Evolutionary conservation across 2,113 vertebrate genomes (phyloP).

Genomic region (Calidris pygmaea): DNA sequence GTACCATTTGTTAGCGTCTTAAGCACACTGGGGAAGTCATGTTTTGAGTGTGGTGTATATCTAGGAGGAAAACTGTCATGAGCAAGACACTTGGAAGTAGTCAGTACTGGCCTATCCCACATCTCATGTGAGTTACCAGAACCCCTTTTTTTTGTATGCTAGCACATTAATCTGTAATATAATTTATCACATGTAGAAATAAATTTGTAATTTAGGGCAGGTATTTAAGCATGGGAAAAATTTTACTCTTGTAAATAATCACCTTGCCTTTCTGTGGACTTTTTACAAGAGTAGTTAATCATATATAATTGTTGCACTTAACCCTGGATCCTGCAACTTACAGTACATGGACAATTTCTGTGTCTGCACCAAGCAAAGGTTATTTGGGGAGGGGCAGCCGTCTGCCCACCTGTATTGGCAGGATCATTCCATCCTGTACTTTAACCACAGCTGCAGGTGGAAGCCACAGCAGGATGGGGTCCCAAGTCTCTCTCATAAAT

Average conservation of each 20-base stretch:
- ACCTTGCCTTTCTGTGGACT: slow-evolving; percentile 29
- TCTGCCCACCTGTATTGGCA: background rate
- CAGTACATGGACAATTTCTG: background rate
- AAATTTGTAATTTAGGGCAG: background rate
- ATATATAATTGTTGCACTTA: slow-evolving; percentile 43
- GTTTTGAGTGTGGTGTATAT: background rate
- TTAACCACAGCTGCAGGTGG: slow-evolving; percentile 50
- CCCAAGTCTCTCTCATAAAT: slow-evolving; percentile 48
- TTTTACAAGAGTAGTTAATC: slow-evolving; percentile 5
- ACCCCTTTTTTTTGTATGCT: background rate
- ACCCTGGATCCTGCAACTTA: background rate
- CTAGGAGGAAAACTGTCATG: background rate
- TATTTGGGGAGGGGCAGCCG: background rate
- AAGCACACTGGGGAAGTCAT: background rate
- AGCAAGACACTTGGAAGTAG: background rate
- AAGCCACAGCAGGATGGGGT: slow-evolving; percentile 38
- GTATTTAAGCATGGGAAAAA: slow-evolving; percentile 14
- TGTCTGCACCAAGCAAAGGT: background rate
- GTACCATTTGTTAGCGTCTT: background rate
- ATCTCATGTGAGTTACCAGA: background rate
- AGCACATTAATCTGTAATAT: background rate
- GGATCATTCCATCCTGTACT: slow-evolving; percentile 11
- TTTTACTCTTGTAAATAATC: slow-evolving; percentile 41
- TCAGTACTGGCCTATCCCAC: background rate
- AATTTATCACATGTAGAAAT: slow-evolving; percentile 10